phyloP scores from a whole-genome alignment of 92 coral and sea anemone species.

The Ricordea florida region DNA sequence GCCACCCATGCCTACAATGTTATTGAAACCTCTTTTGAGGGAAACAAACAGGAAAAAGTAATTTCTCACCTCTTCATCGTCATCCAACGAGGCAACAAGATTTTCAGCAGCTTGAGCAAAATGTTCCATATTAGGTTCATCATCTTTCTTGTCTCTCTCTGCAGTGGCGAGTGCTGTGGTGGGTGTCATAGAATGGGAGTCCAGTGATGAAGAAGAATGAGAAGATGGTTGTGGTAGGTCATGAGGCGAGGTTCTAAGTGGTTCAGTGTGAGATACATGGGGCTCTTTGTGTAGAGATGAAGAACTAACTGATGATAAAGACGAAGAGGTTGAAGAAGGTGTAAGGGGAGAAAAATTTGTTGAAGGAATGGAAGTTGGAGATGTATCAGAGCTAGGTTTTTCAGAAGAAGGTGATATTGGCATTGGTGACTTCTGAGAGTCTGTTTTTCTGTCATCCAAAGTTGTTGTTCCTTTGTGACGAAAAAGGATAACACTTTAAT shows the following conservation, averaged over 20 bases:
- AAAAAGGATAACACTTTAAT: no score
- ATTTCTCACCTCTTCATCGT: constrained; percentile 62
- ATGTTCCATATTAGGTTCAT: constrained; percentile 87
- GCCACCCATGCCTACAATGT: no score
- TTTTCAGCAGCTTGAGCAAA: constrained; percentile 93
- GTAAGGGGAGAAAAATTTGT: not conserved
- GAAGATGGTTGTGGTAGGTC: not conserved
- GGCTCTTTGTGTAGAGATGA: constrained; percentile 10
- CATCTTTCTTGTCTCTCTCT: constrained; percentile 32
- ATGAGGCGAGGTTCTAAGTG: not conserved
- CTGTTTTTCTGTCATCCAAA: constrained; percentile 34
- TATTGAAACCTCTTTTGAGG: no score
- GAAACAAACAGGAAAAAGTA: no score
- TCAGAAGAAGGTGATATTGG: constrained; percentile 18
- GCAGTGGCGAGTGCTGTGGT: not conserved
- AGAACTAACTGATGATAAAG: constrained; percentile 15
- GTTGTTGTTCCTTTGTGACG: no score
- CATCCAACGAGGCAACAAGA: constrained; percentile 86
- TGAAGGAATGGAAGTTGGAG: constrained; percentile 7
- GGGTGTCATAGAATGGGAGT: not conserved
- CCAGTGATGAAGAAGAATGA: not conserved
- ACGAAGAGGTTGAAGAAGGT: not conserved
- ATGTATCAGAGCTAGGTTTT: not conserved
- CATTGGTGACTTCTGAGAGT: not conserved
- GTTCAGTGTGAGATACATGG: not conserved